These are phyloP conservation scores for Polietes domitor DNA, from an alignment of 2,888 invertebrate species.

Conservation along the genomic window DNA sequence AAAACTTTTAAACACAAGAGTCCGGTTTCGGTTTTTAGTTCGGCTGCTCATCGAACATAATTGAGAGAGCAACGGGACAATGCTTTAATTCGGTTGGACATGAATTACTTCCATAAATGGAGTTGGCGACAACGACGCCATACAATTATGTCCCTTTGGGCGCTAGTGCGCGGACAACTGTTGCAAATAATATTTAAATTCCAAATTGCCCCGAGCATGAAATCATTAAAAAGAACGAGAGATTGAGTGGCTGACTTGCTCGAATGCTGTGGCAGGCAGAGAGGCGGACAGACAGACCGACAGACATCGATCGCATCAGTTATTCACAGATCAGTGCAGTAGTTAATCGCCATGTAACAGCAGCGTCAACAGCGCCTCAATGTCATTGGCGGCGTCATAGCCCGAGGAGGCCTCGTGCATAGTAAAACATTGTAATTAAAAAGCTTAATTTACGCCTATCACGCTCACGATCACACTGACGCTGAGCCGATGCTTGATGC, in stretches of 20 bases:
- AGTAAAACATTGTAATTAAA: conserved; percentile 57
- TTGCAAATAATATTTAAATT: background rate
- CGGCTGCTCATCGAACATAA: background rate
- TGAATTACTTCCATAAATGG: conserved; percentile 23
- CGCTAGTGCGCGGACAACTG: background rate
- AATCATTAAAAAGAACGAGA: background rate
- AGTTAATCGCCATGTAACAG: background rate
- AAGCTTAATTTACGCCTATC: conserved; percentile 59
- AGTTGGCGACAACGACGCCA: background rate
- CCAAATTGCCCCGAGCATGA: background rate
- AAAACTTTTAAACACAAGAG: no score
- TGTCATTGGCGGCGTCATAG: conserved; percentile 58
- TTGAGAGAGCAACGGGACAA: background rate
- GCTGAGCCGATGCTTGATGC: conserved; percentile 14
- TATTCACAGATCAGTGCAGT: conserved; percentile 3
- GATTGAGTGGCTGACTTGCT: no score
- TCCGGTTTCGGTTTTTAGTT: background rate
- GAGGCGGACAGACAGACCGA: background rate
- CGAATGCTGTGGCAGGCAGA: background rate
- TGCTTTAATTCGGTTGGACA: background rate
- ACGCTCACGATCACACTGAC: conserved; percentile 34
- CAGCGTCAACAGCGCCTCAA: conserved; percentile 47
- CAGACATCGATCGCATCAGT: conserved; percentile 2
- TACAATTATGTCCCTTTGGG: conserved; percentile 21
- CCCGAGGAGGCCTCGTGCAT: conserved; percentile 50